Conservation (phyloP, 92 coral and sea anemone genomes). For the Paragorgia papillata region DNA sequence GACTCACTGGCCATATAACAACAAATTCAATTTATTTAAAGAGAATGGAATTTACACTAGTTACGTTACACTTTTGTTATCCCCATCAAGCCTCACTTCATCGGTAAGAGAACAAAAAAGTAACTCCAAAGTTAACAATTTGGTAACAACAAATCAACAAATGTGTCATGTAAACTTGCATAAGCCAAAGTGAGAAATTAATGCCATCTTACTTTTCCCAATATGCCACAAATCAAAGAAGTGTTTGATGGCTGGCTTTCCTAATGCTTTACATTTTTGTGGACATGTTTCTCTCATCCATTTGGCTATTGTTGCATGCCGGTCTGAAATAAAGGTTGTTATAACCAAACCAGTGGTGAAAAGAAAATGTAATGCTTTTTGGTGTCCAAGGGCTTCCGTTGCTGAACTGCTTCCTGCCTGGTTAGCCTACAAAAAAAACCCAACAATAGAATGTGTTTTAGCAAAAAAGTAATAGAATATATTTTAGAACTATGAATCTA, state of each 20-base stretch:
- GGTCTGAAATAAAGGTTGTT: constrained; percentile 26
- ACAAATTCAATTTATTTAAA: no score
- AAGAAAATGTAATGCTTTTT: constrained; percentile 38
- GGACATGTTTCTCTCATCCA: constrained; percentile 66
- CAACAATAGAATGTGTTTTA: constrained; percentile 6
- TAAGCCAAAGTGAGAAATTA: constrained; percentile 67
- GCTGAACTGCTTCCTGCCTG: constrained; percentile 61
- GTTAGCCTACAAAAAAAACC: constrained; percentile 46
- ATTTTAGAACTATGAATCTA: constrained; percentile 8
- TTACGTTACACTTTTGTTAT: no score
- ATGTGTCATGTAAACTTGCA: no score
- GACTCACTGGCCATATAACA: no score
- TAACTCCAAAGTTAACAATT: no score
- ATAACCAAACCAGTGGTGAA: constrained; percentile 47
- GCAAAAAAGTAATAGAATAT: background rate
- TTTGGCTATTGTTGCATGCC: constrained; percentile 4
- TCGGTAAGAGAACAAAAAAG: no score
- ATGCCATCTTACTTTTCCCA: constrained; percentile 35
- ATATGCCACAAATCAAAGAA: constrained; percentile 14
- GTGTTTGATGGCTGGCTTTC: constrained; percentile 51
- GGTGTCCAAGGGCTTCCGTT: constrained; percentile 55
- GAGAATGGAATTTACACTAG: no score
- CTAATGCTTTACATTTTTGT: constrained; percentile 48
- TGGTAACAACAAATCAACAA: no score
- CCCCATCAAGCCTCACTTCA: no score